Conservation (phyloP, 2,797 vertebrate genomes). For the Dicrostonyx torquatus region DNA sequence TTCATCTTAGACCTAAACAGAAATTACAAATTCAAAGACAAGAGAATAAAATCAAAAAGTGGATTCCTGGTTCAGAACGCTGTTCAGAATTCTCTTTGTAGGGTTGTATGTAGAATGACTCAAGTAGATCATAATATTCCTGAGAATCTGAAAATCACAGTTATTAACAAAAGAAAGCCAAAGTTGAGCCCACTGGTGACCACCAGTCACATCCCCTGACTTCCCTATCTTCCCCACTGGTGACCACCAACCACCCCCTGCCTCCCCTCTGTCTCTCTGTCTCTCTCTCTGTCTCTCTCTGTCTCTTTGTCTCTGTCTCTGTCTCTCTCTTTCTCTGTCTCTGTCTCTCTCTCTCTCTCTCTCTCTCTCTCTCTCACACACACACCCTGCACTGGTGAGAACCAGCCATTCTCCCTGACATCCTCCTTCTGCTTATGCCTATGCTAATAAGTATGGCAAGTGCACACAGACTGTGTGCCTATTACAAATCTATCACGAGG, state of each 20-base stretch:
- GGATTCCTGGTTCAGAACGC: not conserved
- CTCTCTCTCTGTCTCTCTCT: no score
- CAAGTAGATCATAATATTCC: not conserved
- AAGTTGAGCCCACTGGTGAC: not conserved
- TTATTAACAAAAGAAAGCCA: not conserved
- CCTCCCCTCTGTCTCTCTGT: no score
- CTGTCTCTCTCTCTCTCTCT: no score
- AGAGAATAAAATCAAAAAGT: not conserved
- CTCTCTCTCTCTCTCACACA: no score
- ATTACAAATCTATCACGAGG: not conserved
- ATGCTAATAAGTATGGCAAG: not conserved
- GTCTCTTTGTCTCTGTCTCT: no score
- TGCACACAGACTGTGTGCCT: not conserved
- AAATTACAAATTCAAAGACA: not conserved
- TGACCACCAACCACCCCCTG: no score
- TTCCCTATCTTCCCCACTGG: not conserved
- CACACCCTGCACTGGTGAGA: not conserved
- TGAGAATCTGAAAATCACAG: not conserved
- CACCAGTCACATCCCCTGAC: not conserved
- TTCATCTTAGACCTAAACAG: not conserved
- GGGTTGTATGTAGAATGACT: not conserved
- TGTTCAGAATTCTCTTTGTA: not conserved
- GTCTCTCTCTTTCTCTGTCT: no score
- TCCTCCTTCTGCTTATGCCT: not conserved
- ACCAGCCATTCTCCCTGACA: not conserved